Percentiles rank a stretch among this genome's conserved stretches.
phyloP scores from a whole-genome alignment of 2,888 invertebrate genomes.

The Platynereis dumerilii region DNA sequence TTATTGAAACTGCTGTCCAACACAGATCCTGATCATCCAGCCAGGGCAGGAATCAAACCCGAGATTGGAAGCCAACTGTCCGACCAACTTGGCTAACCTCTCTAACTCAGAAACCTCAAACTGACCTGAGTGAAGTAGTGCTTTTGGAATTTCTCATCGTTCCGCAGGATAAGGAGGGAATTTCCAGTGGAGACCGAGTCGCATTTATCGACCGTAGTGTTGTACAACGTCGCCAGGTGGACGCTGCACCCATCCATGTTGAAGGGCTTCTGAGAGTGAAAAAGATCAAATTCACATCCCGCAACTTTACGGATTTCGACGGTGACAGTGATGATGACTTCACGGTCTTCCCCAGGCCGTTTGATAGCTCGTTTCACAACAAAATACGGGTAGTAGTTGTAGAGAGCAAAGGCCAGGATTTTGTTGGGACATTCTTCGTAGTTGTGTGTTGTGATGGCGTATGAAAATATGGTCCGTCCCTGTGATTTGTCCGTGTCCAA shows the following conservation, averaged over 20 bases:
- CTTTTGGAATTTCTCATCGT: not conserved
- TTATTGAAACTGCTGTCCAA: no score
- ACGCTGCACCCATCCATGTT: not conserved
- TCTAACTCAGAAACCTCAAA: no score
- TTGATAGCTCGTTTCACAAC: conserved; percentile 6
- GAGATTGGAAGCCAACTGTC: no score
- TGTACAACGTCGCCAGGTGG: not conserved
- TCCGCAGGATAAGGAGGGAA: not conserved
- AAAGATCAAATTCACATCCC: conserved; percentile 3
- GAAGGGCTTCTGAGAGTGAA: conserved; percentile 4
- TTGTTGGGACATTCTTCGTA: not conserved
- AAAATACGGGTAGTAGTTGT: not conserved
- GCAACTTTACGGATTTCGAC: conserved; percentile 1
- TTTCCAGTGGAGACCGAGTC: not conserved
- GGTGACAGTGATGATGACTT: not conserved
- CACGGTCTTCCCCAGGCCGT: no score
- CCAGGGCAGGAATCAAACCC: no score
- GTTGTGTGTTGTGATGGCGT: not conserved
- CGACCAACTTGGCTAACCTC: no score
- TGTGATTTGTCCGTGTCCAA: not conserved
- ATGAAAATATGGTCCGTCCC: not conserved
- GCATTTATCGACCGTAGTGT: not conserved
- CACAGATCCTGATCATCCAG: no score
- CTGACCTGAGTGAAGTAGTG: not conserved
- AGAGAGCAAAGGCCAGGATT: not conserved